These are phyloP conservation scores for Spatulosminthurus flaviceps DNA, from an alignment of 2,888 invertebrate species.

Conservation along the genomic window DNA sequence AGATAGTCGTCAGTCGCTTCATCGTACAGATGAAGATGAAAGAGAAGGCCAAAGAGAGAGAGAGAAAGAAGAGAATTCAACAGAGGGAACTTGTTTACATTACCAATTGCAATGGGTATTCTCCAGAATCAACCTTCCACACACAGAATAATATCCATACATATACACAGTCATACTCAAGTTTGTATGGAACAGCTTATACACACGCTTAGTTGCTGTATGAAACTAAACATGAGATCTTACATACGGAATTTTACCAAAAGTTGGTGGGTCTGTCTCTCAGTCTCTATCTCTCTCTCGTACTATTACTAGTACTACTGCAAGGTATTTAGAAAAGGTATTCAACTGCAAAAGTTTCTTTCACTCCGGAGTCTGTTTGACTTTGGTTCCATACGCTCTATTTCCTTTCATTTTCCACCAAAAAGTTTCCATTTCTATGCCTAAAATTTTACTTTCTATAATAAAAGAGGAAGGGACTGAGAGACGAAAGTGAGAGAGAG, in stretches of 20 bases:
- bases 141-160: neutral
- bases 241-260: conserved; percentile 39
- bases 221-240: neutral
- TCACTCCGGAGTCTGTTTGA: conserved; percentile 27
- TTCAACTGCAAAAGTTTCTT: conserved; percentile 45
- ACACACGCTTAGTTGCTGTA: too few species aligned
- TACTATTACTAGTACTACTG: too few species aligned
- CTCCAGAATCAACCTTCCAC: conserved; percentile 26
- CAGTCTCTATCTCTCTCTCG: neutral
- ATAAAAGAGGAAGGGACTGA: neutral
- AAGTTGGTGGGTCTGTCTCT: neutral
- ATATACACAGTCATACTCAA: neutral
- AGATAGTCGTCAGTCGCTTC: neutral
- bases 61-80: neutral
- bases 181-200: neutral
- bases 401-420: conserved; percentile 45
- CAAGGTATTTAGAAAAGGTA: conserved; percentile 44
- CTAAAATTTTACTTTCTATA: conserved; percentile 20
- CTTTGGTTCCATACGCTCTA: conserved; percentile 35
- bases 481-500: neutral
- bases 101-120: conserved; percentile 40
- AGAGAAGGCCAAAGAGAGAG: conserved; percentile 12
- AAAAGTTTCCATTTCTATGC: neutral
- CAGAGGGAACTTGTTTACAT: conserved; percentile 35
- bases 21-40: conserved; percentile 25